Base-by-base conservation (phyloP, 2,888 invertebrate species). In the Amaurobius ferox region DNA sequence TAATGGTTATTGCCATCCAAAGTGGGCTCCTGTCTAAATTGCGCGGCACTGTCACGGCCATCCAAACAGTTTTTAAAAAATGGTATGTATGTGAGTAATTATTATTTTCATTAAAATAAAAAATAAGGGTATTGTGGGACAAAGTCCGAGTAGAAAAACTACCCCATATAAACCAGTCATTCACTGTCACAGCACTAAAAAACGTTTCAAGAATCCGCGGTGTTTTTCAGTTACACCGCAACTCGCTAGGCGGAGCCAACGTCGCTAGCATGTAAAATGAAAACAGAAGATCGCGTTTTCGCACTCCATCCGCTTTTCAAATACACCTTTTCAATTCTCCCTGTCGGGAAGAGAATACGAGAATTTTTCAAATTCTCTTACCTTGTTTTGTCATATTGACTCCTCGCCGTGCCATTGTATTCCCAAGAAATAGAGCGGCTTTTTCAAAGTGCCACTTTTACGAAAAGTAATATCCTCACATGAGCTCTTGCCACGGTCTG, bases 171-270 rank as follows among this genome's bases (percentile, higher is more conserved):
- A n/a, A n/a, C n/a, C n/a, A n/a, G n/a, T 9, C 9, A 9, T 35
- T 9, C 35, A 35, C 35, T 35, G 35, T 35, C 35, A 19, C 61
- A 61, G n/a, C 23, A 23, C 26, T 26, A 61, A 61, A 61, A n/a
- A 61, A 23, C 23, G 11, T 19, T 61, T 61, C 28, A 61, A 61
- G 61, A 61, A n/a, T 64, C 71, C 44, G 71, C 64, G 64, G 76
- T 29, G 16, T 67, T 66, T 23, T 67, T 6, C 30, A 26, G 26
- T 77, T 77, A 23, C 11, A 61, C 68, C 78, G 78, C 78, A 70
- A 68, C 30, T 66, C 68, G 78, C 35, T 48, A 72, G 72, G 61
- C 64, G 72, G 79, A 48, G 78, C 78, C 16, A 64, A 28, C 3
- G 29, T 64, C 64, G 30, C 64, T n/a, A 30, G 28, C 64, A 28